Evolutionary conservation across 2,797 vertebrate genomes (phyloP).

Genomic region (Chaetodon trifasciatus): DNA sequence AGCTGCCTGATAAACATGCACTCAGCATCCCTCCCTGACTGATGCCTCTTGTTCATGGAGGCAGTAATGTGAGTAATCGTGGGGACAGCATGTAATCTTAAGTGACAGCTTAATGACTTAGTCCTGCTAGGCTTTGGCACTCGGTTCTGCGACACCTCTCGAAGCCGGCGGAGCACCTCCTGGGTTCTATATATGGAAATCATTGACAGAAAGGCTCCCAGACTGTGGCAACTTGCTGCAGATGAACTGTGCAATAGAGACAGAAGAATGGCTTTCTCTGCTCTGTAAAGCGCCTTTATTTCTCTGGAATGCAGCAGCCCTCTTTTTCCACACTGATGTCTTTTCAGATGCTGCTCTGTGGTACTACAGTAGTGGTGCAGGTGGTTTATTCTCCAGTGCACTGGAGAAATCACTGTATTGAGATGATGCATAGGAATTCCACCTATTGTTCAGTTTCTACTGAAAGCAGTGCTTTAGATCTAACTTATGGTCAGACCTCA

Average conservation of each 20-base stretch:
- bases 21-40: constrained; percentile 58
- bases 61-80: constrained; percentile 79
- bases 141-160: constrained; percentile 69
- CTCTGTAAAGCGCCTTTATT: constrained; percentile 69
- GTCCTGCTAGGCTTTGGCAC: constrained; percentile 72
- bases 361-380: constrained; percentile 42
- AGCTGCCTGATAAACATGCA: constrained; percentile 51
- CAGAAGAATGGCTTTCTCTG: constrained; percentile 65
- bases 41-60: constrained; percentile 71
- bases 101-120: constrained; percentile 84
- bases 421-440: neutral
- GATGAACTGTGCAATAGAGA: constrained; percentile 63
- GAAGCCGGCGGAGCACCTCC: constrained; percentile 62
- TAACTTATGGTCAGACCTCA: neutral
- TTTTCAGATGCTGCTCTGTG: constrained; percentile 54
- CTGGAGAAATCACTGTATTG: neutral
- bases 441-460: neutral
- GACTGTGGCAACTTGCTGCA: constrained; percentile 67
- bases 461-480: neutral
- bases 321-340: constrained; percentile 35
- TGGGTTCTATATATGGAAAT: constrained; percentile 80
- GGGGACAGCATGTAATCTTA: constrained; percentile 83
- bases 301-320: constrained; percentile 63
- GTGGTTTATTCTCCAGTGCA: constrained; percentile 39
- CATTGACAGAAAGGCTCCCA: constrained; percentile 67